These are phyloP conservation scores for Tetraneura akinire DNA, from an alignment of 1,140 invertebrate species.

Conservation along the genomic window DNA sequence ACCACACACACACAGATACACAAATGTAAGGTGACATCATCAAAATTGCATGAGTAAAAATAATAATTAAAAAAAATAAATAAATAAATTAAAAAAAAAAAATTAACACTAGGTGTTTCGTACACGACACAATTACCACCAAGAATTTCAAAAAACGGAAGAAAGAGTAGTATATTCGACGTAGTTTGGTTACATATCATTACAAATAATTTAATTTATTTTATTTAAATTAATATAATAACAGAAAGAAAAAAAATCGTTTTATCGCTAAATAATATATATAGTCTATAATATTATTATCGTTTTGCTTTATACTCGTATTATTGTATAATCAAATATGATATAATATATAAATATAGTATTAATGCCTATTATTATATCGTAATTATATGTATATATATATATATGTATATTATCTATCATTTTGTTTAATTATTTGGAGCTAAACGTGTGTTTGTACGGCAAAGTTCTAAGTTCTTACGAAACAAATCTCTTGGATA, in stretches of 20 bases:
- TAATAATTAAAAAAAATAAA: slow-evolving; percentile 1
- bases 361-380: no score
- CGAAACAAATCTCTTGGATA: slow-evolving; percentile 34
- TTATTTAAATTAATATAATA: no score
- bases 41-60: slow-evolving; percentile 38
- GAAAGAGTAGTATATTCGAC: slow-evolving; percentile 21
- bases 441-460: slow-evolving; percentile 51
- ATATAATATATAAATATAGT: no score
- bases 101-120: slow-evolving; percentile 40
- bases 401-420: neutral
- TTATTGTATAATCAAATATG: no score
- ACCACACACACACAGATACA: slow-evolving; percentile 92
- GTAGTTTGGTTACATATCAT: slow-evolving; percentile 13
- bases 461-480: slow-evolving; percentile 45
- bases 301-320: neutral
- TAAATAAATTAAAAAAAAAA: slow-evolving; percentile 5
- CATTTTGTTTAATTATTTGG: slow-evolving; percentile 39
- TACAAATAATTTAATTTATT: no score
- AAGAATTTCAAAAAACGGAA: slow-evolving; percentile 41
- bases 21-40: slow-evolving; percentile 37
- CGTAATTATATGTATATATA: no score
- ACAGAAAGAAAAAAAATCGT: neutral
- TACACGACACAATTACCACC: slow-evolving; percentile 30
- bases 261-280: neutral
- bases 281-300: neutral